Base-by-base conservation (phyloP, 2,888 invertebrate genomes). In the Spisula solida region DNA sequence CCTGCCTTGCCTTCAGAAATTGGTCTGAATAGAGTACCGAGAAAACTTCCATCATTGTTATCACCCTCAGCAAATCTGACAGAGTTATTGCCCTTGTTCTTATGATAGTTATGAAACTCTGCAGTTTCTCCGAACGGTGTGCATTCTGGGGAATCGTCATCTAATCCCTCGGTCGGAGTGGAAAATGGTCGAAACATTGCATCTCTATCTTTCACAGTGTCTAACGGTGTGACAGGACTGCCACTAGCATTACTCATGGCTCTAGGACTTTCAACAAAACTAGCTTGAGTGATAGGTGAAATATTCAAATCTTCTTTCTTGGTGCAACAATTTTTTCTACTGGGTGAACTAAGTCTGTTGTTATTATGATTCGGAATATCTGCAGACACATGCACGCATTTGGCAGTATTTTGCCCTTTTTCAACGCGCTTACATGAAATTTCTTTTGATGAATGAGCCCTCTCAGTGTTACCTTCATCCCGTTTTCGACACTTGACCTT, bases 241-340 rank as follows among this genome's bases (percentile, higher is more conserved):
- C 91, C 91, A 82, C 92, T 92, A 1, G 88, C 89, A 60, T 91
- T 86, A 79, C 92, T 93, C 47, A 88, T n/a, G 18, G 80, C 92
- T 85, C 75, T 90, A 81, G 83, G 94, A 85, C 87, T 93, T 85
- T 82, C 91, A 25, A 85, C 88, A 90, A 87, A 91, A 85, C 94
- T 94, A 0, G 92, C 93, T 56, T 93, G 91, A 34, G 92, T 94
- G 10, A 94, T 94, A 16, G 94, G 93, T 12, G 94, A 94, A 79
- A 94, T 91, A 82, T 92, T 93, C 51, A 94, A 88, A 48, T 93
- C 93, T 70, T 90, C 84, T 55, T 81, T 55, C 16, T 51, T n/a
- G 12, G 41, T 47, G 18, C 47, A 48, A 25, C 20, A 6, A 16
- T n/a, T 82, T 25, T 47, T 41, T 47, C 29, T 66, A 47, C 25